Percentiles rank a stretch among this genome's conserved stretches.
These are phyloP conservation scores for Drosophila formosana DNA, from an alignment of 2,888 invertebrate genomes.

Conservation along the genomic window DNA sequence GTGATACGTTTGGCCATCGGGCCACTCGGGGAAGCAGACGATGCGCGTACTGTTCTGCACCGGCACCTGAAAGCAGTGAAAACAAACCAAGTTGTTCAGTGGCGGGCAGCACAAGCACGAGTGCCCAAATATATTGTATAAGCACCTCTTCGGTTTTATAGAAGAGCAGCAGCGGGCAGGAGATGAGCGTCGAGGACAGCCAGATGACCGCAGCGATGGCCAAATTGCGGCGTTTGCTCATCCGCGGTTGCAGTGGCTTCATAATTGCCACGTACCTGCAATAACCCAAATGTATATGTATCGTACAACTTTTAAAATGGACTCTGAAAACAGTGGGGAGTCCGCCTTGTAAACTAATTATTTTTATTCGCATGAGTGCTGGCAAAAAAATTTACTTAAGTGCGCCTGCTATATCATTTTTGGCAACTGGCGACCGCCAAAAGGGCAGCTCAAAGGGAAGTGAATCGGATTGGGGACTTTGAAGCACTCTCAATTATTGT, in stretches of 20 bases:
- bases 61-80: slow-evolving; percentile 78
- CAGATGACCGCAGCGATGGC: slow-evolving; percentile 94
- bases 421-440: background rate
- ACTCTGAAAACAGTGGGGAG: too few species aligned
- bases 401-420: background rate
- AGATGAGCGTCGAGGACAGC: slow-evolving; percentile 91
- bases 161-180: slow-evolving; percentile 94
- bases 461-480: background rate
- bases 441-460: background rate
- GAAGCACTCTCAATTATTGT: background rate
- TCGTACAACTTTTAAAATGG: slow-evolving; percentile 3
- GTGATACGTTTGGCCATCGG: slow-evolving; percentile 90
- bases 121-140: slow-evolving; percentile 3
- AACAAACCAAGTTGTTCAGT: background rate
- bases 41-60: slow-evolving; percentile 88
- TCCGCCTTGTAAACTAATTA: slow-evolving; percentile 23
- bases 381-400: background rate
- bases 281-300: slow-evolving; percentile 29
- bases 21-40: slow-evolving; percentile 94
- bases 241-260: slow-evolving; percentile 94
- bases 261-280: slow-evolving; percentile 97
- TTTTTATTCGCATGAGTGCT: slow-evolving; percentile 18
- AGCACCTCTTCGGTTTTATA: slow-evolving; percentile 89
- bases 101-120: slow-evolving; percentile 8
- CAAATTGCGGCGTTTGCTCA: slow-evolving; percentile 93